These are phyloP conservation scores for Sminthurides aquaticus DNA, from an alignment of 2,888 invertebrate genomes.

Conservation along the genomic window DNA sequence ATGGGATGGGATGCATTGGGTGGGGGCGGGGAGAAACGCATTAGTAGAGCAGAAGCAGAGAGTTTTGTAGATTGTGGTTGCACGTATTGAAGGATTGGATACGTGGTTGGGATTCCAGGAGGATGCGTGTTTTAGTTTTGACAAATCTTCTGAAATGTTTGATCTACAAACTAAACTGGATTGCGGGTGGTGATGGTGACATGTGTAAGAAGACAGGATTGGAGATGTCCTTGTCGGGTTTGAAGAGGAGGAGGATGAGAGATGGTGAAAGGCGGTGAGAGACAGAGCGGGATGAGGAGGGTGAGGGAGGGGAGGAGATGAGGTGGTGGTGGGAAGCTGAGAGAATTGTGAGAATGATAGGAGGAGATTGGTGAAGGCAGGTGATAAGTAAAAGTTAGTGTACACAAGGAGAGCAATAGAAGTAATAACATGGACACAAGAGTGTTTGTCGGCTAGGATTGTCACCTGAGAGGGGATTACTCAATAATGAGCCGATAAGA, in stretches of 20 bases:
- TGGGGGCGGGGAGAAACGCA: neutral
- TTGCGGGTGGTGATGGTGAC: neutral
- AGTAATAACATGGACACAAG: slow-evolving; percentile 35
- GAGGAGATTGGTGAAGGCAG: slow-evolving; percentile 25
- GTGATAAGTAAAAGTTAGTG: slow-evolving; percentile 33
- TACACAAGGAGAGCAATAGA: slow-evolving; percentile 31
- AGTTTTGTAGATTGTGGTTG: too few relatives aligned
- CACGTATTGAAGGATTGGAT: too few relatives aligned
- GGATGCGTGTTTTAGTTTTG: neutral
- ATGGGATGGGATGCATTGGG: neutral
- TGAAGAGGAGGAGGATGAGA: neutral
- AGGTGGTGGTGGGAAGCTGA: neutral
- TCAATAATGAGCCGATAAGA: slow-evolving; percentile 39
- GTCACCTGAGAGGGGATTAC: slow-evolving; percentile 26
- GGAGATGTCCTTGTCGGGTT: neutral
- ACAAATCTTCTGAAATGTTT: neutral
- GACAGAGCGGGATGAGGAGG: neutral
- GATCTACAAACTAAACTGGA: neutral
- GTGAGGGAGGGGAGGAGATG: neutral
- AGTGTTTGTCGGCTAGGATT: slow-evolving; percentile 33
- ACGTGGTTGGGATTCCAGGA: too few relatives aligned
- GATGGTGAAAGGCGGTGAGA: neutral
- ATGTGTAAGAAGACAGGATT: neutral
- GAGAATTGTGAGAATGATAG: slow-evolving; percentile 1
- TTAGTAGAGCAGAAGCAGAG: too few relatives aligned